Evolutionary conservation across 1,140 invertebrate species (phyloP).

Genomic region (Frieseomelitta varia): DNA sequence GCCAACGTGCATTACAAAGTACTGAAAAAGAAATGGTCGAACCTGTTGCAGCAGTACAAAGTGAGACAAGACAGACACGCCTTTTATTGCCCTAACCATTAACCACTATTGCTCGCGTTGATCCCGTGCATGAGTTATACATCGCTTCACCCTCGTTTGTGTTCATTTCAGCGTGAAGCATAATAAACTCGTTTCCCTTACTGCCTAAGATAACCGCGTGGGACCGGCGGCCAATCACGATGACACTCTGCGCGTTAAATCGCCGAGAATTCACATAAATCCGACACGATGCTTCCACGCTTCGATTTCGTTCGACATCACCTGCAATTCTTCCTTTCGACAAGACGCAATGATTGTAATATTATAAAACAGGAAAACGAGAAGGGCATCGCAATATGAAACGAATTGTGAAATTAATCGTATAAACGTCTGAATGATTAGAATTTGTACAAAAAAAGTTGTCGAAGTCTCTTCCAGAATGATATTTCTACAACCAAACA

Average conservation of each 20-base stretch:
- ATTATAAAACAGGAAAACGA: background rate
- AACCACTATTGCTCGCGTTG: conserved; percentile 12
- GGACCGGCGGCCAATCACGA: background rate
- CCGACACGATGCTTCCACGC: background rate
- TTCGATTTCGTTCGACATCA: background rate
- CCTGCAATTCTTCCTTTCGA: background rate
- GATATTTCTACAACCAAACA: background rate
- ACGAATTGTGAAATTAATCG: background rate
- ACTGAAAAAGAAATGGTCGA: conserved; percentile 75
- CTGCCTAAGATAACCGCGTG: background rate
- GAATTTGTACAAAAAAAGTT: background rate
- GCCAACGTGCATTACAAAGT: conserved; percentile 73
- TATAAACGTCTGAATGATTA: background rate
- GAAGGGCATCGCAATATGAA: background rate
- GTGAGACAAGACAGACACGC: conserved; percentile 55
- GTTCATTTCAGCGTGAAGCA: conserved; percentile 1
- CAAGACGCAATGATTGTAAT: background rate
- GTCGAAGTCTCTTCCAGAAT: background rate
- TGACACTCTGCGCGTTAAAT: background rate
- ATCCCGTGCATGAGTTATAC: conserved; percentile 27
- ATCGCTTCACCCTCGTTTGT: conserved; percentile 45
- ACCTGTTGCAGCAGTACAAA: conserved; percentile 74
- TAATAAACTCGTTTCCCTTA: conserved; percentile 21
- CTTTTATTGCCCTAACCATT: conserved; percentile 37
- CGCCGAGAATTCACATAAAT: background rate